Conservation (phyloP, 1,140 invertebrate species). For the Chelonus insularis region DNA sequence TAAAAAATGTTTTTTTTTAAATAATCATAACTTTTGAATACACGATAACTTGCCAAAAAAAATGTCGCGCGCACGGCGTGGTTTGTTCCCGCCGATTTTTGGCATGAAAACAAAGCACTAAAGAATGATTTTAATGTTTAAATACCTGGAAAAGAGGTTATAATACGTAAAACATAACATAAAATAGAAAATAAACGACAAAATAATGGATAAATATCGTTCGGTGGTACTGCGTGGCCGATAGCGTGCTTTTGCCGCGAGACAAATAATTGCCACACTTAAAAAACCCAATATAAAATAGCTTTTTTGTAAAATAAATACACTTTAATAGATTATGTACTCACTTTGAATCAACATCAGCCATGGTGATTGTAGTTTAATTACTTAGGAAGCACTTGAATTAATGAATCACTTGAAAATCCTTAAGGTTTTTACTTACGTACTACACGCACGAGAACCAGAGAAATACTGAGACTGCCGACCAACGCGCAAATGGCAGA, state of each 20-base stretch:
- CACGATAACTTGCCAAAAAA: too few relatives aligned
- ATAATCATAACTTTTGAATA: too few relatives aligned
- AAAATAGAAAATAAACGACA: too few relatives aligned
- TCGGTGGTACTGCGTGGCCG: background rate
- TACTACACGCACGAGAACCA: conserved; percentile 25
- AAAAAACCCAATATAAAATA: conserved; percentile 14
- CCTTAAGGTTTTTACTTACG: background rate
- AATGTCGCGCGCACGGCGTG: conserved; percentile 12
- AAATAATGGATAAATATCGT: too few relatives aligned
- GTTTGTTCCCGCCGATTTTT: background rate
- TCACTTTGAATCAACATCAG: conserved; percentile 55
- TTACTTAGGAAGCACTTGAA: conserved; percentile 15
- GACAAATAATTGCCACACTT: conserved; percentile 14
- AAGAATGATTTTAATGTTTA: background rate
- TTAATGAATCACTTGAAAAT: background rate
- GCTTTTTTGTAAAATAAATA: conserved; percentile 15
- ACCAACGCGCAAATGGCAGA: conserved; percentile 58
- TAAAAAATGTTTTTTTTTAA: too few relatives aligned
- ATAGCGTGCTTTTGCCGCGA: conserved; percentile 3
- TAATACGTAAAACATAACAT: too few relatives aligned
- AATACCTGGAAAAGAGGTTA: background rate
- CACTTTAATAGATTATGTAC: conserved; percentile 29
- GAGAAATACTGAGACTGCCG: conserved; percentile 44
- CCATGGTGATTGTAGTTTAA: conserved; percentile 44
- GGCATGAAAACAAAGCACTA: background rate